Percentiles rank a stretch among this genome's conserved stretches.
phyloP scores from a whole-genome alignment of 2,888 invertebrate genomes.

The Punctoribates punctum region DNA sequence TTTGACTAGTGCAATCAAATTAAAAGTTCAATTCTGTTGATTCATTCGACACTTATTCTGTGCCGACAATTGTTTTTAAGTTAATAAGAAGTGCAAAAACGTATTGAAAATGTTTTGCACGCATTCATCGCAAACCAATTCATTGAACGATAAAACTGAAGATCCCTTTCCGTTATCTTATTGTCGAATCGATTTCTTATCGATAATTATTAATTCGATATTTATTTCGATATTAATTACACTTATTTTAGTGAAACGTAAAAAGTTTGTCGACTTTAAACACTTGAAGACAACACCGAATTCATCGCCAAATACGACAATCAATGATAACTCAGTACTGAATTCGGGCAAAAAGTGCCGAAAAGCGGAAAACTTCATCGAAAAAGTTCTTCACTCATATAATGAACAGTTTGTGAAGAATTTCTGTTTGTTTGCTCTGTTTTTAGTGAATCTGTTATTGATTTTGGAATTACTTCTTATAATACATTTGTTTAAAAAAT shows the following conservation, averaged over 20 bases:
- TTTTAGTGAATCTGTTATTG: not conserved
- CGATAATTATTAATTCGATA: not conserved
- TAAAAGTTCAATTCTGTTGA: too few species aligned
- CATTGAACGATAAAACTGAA: not conserved
- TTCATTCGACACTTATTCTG: too few species aligned
- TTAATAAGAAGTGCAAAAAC: not conserved
- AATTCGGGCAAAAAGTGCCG: not conserved
- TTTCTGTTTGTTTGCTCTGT: not conserved
- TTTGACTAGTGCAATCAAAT: too few species aligned
- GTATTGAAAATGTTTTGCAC: slow-evolving; percentile 18
- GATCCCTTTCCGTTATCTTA: not conserved
- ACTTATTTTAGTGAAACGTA: not conserved
- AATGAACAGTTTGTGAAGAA: not conserved
- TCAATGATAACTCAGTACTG: not conserved
- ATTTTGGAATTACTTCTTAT: slow-evolving; percentile 18
- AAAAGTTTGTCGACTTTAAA: slow-evolving; percentile 12
- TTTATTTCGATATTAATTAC: not conserved
- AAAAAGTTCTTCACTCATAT: not conserved
- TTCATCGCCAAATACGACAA: not conserved
- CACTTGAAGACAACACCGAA: not conserved
- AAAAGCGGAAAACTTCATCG: not conserved
- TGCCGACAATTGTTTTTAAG: not conserved
- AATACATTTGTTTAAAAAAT: not conserved
- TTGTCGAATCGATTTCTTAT: not conserved
- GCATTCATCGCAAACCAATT: not conserved